These are phyloP conservation scores for Drosophila falleni DNA, from an alignment of 2,888 invertebrate genomes.

Conservation along the genomic window DNA sequence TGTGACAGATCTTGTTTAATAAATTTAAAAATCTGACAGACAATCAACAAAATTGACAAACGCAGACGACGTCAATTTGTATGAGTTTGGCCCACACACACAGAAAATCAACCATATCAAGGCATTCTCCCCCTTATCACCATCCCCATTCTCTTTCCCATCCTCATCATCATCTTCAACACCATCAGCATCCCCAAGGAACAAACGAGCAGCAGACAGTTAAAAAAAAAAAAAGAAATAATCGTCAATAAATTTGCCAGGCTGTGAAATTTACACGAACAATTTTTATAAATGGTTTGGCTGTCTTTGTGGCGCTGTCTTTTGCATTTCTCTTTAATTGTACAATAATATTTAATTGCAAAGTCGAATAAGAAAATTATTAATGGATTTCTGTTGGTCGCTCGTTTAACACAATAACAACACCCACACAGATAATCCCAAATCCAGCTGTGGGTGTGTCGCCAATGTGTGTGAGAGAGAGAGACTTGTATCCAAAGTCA, in stretches of 20 bases:
- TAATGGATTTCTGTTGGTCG: slow-evolving; percentile 49
- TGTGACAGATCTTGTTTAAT: slow-evolving; percentile 55
- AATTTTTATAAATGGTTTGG: slow-evolving; percentile 42
- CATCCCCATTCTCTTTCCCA: not conserved
- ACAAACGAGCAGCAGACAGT: slow-evolving; percentile 18
- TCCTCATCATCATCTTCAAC: slow-evolving; percentile 1
- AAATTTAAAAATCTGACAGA: slow-evolving; percentile 54
- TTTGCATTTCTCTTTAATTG: slow-evolving; percentile 66
- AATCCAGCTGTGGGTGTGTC: slow-evolving; percentile 59
- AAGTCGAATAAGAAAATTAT: slow-evolving; percentile 57
- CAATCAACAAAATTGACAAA: slow-evolving; percentile 67
- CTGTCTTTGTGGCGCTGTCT: slow-evolving; percentile 59
- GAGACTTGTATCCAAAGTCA: slow-evolving; percentile 50
- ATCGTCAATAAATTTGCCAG: slow-evolving; percentile 61
- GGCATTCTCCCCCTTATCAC: not conserved
- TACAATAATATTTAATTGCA: slow-evolving; percentile 75
- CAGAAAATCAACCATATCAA: slow-evolving; percentile 4
- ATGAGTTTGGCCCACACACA: slow-evolving; percentile 54
- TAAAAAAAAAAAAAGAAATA: slow-evolving; percentile 64
- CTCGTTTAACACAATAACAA: slow-evolving; percentile 14
- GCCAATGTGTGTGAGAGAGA: not conserved
- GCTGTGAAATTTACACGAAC: slow-evolving; percentile 53
- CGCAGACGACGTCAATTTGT: slow-evolving; percentile 38
- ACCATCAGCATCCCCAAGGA: slow-evolving; percentile 14
- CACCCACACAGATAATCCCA: slow-evolving; percentile 59